A percentile compares a stretch with the other conserved stretches of the same genome.
Evolutionary conservation across 2,797 vertebrate genomes (phyloP).

Genomic region (Gymnoscopelus microlampas): DNA sequence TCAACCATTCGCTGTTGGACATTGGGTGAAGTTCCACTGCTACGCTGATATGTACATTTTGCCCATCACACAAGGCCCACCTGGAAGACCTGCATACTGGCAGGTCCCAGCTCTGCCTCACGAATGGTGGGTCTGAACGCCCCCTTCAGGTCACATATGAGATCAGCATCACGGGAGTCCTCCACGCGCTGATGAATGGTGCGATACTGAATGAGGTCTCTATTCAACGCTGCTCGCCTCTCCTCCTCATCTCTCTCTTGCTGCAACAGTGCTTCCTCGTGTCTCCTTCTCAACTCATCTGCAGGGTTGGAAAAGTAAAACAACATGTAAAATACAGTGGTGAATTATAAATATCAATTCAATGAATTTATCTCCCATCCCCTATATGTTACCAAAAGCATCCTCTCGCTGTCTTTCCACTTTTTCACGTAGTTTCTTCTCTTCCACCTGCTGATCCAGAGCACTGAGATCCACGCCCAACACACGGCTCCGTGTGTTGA

Average conservation of each 20-base stretch:
- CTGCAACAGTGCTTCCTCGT: slow-evolving; percentile 62
- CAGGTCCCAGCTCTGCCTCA: slow-evolving; percentile 71
- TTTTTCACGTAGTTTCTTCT: slow-evolving; percentile 59
- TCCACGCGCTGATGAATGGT: slow-evolving; percentile 64
- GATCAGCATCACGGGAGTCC: slow-evolving; percentile 74
- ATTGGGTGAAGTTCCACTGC: slow-evolving; percentile 8
- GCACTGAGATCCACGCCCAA: slow-evolving; percentile 74
- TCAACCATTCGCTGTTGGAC: slow-evolving; percentile 4
- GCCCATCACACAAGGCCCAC: slow-evolving; percentile 48
- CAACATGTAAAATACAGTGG: background rate
- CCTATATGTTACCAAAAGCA: slow-evolving; percentile 68
- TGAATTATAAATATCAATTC: background rate
- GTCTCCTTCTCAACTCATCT: slow-evolving; percentile 67
- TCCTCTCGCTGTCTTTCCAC: slow-evolving; percentile 60
- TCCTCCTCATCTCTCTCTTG: slow-evolving; percentile 63
- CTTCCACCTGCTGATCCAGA: slow-evolving; percentile 72
- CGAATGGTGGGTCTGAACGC: slow-evolving; percentile 53
- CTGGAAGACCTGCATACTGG: slow-evolving; percentile 81
- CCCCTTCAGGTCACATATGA: slow-evolving; percentile 69
- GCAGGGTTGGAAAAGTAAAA: slow-evolving; percentile 20
- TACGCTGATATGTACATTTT: slow-evolving; percentile 19
- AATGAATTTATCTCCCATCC: background rate
- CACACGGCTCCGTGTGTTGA: slow-evolving; percentile 68
- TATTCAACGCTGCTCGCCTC: slow-evolving; percentile 46
- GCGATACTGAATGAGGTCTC: slow-evolving; percentile 66